A percentile compares a stretch with the other conserved stretches of the same genome.
phyloP scores from a whole-genome alignment of 2,888 invertebrate genomes.

The Drosophila kanekoi region DNA sequence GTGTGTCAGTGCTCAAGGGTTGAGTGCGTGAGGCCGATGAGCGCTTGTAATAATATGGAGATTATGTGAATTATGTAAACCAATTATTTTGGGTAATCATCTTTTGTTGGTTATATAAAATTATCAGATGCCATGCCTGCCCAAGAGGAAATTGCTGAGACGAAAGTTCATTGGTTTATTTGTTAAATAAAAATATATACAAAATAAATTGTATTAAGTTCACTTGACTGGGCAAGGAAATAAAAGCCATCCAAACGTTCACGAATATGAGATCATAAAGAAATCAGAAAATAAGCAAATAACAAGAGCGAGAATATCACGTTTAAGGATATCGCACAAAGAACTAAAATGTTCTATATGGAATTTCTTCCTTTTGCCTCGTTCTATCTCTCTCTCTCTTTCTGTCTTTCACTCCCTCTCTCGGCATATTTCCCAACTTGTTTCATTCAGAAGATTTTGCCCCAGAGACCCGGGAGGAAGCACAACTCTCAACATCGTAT shows the following conservation, averaged over 20 bases:
- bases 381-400: background rate
- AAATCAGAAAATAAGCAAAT: too few relatives aligned
- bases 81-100: conserved; percentile 56
- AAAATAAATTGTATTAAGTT: conserved; percentile 4
- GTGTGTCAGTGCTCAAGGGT: background rate
- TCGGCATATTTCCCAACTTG: background rate
- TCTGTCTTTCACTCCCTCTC: background rate
- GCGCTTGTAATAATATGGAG: conserved; percentile 46
- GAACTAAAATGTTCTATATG: background rate
- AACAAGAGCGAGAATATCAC: background rate
- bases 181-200: too few relatives aligned
- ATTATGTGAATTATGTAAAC: conserved; percentile 46
- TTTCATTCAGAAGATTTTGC: conserved; percentile 56
- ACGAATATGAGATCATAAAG: background rate
- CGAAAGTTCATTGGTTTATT: background rate
- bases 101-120: conserved; percentile 34
- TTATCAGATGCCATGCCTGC: conserved; percentile 17
- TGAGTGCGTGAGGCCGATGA: conserved; percentile 2
- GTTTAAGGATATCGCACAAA: background rate
- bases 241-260: background rate
- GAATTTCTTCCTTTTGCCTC: background rate
- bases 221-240: background rate
- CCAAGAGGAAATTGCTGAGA: background rate
- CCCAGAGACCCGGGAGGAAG: conserved; percentile 47
- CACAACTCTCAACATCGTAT: conserved; percentile 25